A percentile compares a stretch with the other conserved stretches of the same genome.
Conservation (phyloP, 2,113 vertebrate species). For the Albula glossodonta region DNA sequence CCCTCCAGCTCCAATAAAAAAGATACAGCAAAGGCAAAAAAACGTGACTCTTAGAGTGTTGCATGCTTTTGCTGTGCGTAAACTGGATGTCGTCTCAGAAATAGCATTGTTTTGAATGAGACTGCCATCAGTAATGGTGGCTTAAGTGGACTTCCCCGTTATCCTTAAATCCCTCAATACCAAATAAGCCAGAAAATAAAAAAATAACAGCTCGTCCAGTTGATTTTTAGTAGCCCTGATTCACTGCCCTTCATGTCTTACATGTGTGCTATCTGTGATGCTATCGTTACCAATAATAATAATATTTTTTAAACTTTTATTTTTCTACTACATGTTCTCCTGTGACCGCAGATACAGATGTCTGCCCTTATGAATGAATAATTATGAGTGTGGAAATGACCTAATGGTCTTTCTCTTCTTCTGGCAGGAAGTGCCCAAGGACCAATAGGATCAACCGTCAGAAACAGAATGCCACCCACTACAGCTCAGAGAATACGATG, state of each 20-base stretch:
- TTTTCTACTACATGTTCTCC: neutral
- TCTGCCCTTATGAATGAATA: neutral
- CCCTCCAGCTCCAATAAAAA: neutral
- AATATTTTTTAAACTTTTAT: too few relatives aligned
- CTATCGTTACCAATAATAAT: too few relatives aligned
- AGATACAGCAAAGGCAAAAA: neutral
- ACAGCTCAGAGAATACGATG: slow-evolving; percentile 98
- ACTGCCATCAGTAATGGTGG: neutral
- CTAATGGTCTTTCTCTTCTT: neutral
- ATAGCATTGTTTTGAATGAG: neutral
- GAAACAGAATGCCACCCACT: slow-evolving; percentile 98
- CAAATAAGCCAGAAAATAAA: too few relatives aligned
- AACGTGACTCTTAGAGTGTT: too few relatives aligned
- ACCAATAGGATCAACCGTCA: slow-evolving; percentile 98
- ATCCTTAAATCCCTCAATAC: too few relatives aligned
- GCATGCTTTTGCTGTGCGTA: neutral
- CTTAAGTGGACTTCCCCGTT: too few relatives aligned
- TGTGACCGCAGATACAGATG: neutral
- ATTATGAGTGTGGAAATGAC: neutral
- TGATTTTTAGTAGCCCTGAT: too few relatives aligned
- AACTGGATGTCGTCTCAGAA: neutral
- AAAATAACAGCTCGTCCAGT: too few relatives aligned
- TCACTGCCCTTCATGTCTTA: too few relatives aligned
- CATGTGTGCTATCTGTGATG: too few relatives aligned
- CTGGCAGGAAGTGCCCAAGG: slow-evolving; percentile 93